Conservation (phyloP, 2,888 invertebrate species). For the Drosophila borborema region DNA sequence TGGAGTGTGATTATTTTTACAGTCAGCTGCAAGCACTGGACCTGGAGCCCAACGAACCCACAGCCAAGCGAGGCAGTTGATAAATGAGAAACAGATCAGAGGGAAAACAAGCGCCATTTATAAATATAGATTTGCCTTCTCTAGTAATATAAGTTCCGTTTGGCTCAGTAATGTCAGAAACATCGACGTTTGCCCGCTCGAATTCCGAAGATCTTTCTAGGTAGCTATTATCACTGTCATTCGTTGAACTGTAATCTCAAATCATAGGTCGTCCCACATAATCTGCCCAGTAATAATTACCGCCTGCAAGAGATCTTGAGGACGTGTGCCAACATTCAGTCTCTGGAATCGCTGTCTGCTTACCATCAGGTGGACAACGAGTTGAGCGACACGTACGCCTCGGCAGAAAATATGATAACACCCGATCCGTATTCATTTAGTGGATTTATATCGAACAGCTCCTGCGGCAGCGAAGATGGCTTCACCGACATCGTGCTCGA, state of each 20-base stretch:
- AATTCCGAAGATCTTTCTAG: conserved; percentile 66
- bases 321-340: conserved; percentile 79
- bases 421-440: conserved; percentile 71
- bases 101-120: background rate
- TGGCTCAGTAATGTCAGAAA: conserved; percentile 67
- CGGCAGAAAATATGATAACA: conserved; percentile 77
- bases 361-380: conserved; percentile 67
- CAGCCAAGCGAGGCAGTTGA: conserved; percentile 9
- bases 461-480: conserved; percentile 76
- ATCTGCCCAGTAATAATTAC: conserved; percentile 49
- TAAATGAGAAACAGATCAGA: conserved; percentile 3
- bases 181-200: conserved; percentile 65
- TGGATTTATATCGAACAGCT: conserved; percentile 70
- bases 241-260: background rate
- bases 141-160: conserved; percentile 31
- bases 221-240: conserved; percentile 26
- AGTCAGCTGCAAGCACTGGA: conserved; percentile 61
- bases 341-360: conserved; percentile 71
- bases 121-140: conserved; percentile 2
- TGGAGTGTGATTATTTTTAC: conserved; percentile 52
- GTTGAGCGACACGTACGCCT: conserved; percentile 70
- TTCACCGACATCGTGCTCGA: conserved; percentile 83
- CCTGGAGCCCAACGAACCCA: conserved; percentile 32
- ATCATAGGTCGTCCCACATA: background rate
- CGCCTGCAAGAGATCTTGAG: conserved; percentile 75